Percentiles rank a stretch among this genome's conserved stretches.
These are phyloP conservation scores for Netelia melanura DNA, from an alignment of 2,888 invertebrate species.

Conservation along the genomic window DNA sequence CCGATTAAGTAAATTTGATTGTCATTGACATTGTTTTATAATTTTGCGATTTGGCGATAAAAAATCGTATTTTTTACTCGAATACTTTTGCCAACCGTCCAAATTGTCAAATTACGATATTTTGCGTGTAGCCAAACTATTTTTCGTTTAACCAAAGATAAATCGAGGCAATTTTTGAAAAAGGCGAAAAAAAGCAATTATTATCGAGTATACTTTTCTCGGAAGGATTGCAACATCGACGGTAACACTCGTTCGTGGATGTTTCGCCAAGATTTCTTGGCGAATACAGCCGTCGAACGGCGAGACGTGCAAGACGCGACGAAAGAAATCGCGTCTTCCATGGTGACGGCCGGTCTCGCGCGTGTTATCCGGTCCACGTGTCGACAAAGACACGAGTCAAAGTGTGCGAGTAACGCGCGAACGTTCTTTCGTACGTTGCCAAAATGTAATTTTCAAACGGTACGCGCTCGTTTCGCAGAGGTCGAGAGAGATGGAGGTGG, in stretches of 20 bases:
- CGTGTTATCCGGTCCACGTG: conserved; percentile 30
- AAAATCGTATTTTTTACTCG: too few relatives aligned
- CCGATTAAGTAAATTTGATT: too few relatives aligned
- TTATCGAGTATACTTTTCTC: background rate
- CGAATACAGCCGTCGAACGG: background rate
- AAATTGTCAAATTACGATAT: too few relatives aligned
- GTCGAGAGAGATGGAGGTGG: conserved; percentile 5
- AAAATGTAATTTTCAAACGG: conserved; percentile 48
- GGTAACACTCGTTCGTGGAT: background rate
- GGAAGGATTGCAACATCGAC: background rate
- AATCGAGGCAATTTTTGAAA: background rate
- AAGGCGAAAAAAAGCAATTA: background rate
- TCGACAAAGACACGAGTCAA: background rate
- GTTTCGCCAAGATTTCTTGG: conserved; percentile 44
- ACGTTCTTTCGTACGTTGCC: background rate
- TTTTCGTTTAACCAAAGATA: too few relatives aligned
- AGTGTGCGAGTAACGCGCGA: background rate
- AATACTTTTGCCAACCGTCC: too few relatives aligned
- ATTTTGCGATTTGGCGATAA: too few relatives aligned
- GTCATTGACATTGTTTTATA: too few relatives aligned
- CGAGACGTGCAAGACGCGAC: background rate
- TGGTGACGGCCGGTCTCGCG: background rate
- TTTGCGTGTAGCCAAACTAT: too few relatives aligned
- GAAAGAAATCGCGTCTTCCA: conserved; percentile 20
- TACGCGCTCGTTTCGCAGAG: conserved; percentile 17